These are phyloP conservation scores for Botrylloides violaceus DNA, from an alignment of 23 tunicate genomes.

Conservation along the genomic window DNA sequence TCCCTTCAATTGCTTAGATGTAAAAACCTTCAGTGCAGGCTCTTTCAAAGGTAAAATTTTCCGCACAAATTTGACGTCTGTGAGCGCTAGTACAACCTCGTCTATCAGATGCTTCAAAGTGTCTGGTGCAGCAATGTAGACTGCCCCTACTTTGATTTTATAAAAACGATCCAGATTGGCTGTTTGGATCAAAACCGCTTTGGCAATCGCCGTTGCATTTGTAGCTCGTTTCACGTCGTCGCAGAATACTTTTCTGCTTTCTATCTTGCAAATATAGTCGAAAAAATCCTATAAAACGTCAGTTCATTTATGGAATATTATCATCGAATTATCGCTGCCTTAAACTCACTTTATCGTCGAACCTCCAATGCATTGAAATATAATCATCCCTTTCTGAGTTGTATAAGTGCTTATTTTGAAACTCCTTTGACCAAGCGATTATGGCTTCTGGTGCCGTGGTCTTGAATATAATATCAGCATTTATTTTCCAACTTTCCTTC, in stretches of 20 bases:
- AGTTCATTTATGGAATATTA: too few relatives aligned
- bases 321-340: not conserved
- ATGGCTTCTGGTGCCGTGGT: constrained; percentile 1
- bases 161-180: not conserved
- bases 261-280: constrained; percentile 26
- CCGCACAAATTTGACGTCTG: not conserved
- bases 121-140: constrained; percentile 36
- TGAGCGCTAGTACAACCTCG: not conserved
- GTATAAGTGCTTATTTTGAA: not conserved
- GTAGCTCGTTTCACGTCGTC: constrained; percentile 18
- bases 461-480: not conserved
- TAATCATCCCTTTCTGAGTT: not conserved
- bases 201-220: constrained; percentile 25
- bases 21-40: not conserved
- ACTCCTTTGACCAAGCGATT: constrained; percentile 1
- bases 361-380: constrained; percentile 42
- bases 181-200: not conserved
- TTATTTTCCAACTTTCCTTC: not conserved
- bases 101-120: constrained; percentile 11
- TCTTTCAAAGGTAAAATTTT: not conserved
- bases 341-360: constrained; percentile 24
- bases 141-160: not conserved
- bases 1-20: not conserved
- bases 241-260: constrained; percentile 18
- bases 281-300: constrained; percentile 31